A percentile compares a stretch with the other conserved stretches of the same genome.
phyloP scores from a whole-genome alignment of 2,888 invertebrate species.

The Dolomedes plantarius region DNA sequence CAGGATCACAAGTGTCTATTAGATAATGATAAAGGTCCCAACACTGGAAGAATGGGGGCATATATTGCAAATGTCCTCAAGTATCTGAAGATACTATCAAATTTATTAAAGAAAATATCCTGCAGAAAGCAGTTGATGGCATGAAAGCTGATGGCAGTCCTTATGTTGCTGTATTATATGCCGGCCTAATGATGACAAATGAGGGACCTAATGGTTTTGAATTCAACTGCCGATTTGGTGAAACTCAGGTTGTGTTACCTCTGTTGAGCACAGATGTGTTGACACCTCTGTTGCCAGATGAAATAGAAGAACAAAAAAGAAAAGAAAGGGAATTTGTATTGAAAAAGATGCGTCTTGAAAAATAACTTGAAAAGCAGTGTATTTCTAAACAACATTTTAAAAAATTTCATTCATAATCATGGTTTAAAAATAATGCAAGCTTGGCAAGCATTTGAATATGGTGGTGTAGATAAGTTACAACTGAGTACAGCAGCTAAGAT shows the following conservation, averaged over 20 bases:
- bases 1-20: constrained; percentile 97
- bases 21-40: constrained; percentile 93
- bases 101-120: too few species aligned
- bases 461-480: constrained; percentile 82
- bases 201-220: constrained; percentile 94
- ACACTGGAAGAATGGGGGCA: constrained; percentile 99
- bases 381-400: constrained; percentile 1
- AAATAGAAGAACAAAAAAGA: too few species aligned
- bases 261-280: constrained; percentile 89
- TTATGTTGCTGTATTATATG: constrained; percentile 94
- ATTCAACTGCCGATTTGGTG: constrained; percentile 98
- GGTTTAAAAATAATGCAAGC: constrained; percentile 75
- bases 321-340: too few species aligned
- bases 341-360: too few species aligned
- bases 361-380: neutral
- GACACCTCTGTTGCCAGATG: too few species aligned
- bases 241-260: constrained; percentile 95
- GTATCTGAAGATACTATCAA: constrained; percentile 77
- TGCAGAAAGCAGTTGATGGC: constrained; percentile 88
- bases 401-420: constrained; percentile 9
- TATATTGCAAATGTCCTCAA: constrained; percentile 93
- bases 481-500: constrained; percentile 81
- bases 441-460: constrained; percentile 90
- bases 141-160: constrained; percentile 86
- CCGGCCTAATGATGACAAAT: constrained; percentile 95